These are phyloP conservation scores for Pegoplata infirma DNA, from an alignment of 2,888 invertebrate genomes.

Conservation along the genomic window DNA sequence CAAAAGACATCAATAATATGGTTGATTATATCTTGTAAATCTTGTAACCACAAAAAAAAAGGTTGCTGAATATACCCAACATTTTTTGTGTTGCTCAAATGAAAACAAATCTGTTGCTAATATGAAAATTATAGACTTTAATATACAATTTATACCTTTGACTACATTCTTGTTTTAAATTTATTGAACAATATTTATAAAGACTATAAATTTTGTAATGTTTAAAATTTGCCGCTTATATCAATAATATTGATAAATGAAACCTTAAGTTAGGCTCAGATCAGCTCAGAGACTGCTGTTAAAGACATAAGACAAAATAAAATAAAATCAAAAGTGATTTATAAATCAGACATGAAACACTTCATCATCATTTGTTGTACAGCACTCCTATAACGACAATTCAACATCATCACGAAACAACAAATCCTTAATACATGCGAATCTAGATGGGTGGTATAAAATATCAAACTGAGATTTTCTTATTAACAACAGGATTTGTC, in stretches of 20 bases:
- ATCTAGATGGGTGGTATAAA: constrained; percentile 52
- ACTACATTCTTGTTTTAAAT: constrained; percentile 9
- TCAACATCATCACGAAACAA: not conserved
- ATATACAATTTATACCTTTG: constrained; percentile 12
- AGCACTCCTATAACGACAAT: not conserved
- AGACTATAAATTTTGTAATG: constrained; percentile 12
- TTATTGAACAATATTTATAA: constrained; percentile 34
- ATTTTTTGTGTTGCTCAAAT: not conserved
- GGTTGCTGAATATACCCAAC: not conserved
- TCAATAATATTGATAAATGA: constrained; percentile 36
- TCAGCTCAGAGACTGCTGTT: not conserved
- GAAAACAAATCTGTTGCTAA: constrained; percentile 48
- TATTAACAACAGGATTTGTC: not conserved
- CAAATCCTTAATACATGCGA: constrained; percentile 27
- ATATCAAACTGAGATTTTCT: constrained; percentile 22
- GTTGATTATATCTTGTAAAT: not conserved
- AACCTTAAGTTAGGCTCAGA: not conserved
- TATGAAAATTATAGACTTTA: constrained; percentile 57
- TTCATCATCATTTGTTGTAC: constrained; percentile 46
- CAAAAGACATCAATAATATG: constrained; percentile 39
- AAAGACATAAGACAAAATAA: constrained; percentile 23
- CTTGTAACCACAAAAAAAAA: not conserved
- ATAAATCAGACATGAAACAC: constrained; percentile 56
- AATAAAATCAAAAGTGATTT: constrained; percentile 59
- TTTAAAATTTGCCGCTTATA: constrained; percentile 31